Evolutionary conservation across 2,888 invertebrate species (phyloP), one percentile per base, ranked within the genome.

Genomic region (Panzeria rudis): DNA sequence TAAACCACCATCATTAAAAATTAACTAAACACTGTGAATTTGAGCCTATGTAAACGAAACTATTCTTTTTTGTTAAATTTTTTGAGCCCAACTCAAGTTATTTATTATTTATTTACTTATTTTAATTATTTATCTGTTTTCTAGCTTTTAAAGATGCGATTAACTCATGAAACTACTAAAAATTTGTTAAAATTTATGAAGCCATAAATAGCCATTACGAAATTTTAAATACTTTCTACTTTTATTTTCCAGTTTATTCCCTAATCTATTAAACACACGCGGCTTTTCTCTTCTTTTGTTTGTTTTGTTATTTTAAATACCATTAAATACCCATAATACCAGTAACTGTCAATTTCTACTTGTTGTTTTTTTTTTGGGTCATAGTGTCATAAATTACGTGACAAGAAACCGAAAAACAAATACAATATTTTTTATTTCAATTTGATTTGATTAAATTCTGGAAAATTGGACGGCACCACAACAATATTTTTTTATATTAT

Each of bases 371-470:
- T 17, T 52, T 52, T 20, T 6, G 44, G 56, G 38, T 41, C 41
- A 41, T 44, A 20, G 56, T 44, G 52, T 59, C 71, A 71, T 59
- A 71, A 59, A 56, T 59, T 20, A 32, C 17, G 59, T 72, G 72
- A 13, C 59, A 47, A 38, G 35, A 38, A 32, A 13, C 20, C 11
- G 20, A 17, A 50, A 29, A 68, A 20, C 3, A 17, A 41, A 52
- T 54, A 52, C 13, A 69, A 23, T 52, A 20, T 23, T 23, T 61
- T 71, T 59, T 29, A 47, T 59, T 72, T 47, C 9, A 15, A 59
- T 59, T 72, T 72, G 32, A 59, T 59, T 44, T 72, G 72, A 72
- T 59, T 47, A 44, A 59, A 59, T 72, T 59, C 44, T 72, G 20
- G 44, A 72, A 44, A 56, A 71, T 56, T 71, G 13, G 17, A 25